Evolutionary conservation across 2,797 vertebrate species (phyloP).

Genomic region (Phrynocephalus vlangalii): DNA sequence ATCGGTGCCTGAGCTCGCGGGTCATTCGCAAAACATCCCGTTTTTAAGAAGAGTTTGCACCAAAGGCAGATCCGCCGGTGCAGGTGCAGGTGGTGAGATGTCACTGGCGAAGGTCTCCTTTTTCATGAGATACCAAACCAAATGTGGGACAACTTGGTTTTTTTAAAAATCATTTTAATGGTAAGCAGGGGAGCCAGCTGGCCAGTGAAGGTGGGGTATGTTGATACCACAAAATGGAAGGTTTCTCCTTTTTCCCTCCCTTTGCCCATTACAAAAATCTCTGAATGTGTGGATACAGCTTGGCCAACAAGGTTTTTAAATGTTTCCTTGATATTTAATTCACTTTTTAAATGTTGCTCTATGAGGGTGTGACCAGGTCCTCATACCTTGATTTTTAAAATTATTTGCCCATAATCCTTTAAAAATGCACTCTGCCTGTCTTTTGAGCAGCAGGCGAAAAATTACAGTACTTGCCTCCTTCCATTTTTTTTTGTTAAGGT

Average conservation of each 20-base stretch:
- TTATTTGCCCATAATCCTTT: conserved; percentile 12
- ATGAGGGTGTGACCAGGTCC: conserved; percentile 13
- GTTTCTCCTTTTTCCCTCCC: neutral
- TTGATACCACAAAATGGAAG: neutral
- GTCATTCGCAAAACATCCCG: neutral
- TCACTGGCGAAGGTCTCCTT: neutral
- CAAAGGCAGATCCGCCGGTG: neutral
- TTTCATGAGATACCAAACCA: neutral
- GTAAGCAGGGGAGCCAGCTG: accelerated
- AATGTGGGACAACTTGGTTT: neutral
- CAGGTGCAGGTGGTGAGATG: neutral
- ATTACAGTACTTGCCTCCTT: neutral
- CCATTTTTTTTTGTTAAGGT: neutral
- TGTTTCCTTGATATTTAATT: conserved; percentile 47
- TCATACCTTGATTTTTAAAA: neutral
- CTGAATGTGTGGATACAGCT: conserved; percentile 62
- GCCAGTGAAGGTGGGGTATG: accelerated
- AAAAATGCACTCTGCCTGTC: conserved; percentile 8
- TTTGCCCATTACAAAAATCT: conserved; percentile 40
- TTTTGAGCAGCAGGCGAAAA: neutral
- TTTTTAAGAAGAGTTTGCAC: neutral
- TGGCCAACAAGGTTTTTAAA: conserved; percentile 52
- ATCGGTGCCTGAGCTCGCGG: neutral
- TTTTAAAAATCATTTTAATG: accelerated
- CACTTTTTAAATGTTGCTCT: conserved; percentile 55